Evolutionary conservation across 2,888 invertebrate genomes (phyloP), one percentile per base, ranked within the genome.

Genomic region (Gymnoscelis rufifasciata): DNA sequence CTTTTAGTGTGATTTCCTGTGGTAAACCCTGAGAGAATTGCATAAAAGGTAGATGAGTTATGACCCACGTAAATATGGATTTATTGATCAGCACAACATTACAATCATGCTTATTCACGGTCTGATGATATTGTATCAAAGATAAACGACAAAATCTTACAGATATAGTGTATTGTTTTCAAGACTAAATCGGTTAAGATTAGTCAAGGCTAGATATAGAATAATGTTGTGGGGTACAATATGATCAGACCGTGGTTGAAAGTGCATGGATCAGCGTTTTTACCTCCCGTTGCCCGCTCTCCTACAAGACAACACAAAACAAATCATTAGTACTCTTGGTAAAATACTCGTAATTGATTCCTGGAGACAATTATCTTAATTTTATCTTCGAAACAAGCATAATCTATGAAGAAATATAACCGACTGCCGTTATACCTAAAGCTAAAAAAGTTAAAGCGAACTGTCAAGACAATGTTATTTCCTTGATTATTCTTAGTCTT

Each of bases 271-370:
- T 69, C 80, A 79, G 75, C 78, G 74, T 63, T 66, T 77, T 91
- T 91, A 91, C 91, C 91, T 91, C 91, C 78, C 91, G 91, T 87
- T 91, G 91, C 82, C 91, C 91, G 91, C 91, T 91, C 86, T 91
- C 91, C 91, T 91, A 91, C 90, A 74, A 80, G 82, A 86, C 78
- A 88, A 89, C 81, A 88, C 80, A 89, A 84, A 58, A 88, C 71
- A 78, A 59, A 62, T 57, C 40, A 82, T 82, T 72, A 70, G 60
- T 61, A 53, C 57, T 61, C 54, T 46, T 48, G 43, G 19, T 19
- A 19, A 19, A 19, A 19, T 19, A 19, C 5, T 5, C 19, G 5
- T 19, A 19, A 19, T 3, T 19, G 2, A 19, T 19, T 19, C 19
- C 5, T 19, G 19, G 38, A 12, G 27, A 37, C 30, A 51, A 27